Base-by-base conservation (phyloP, 2,113 vertebrate genomes). In the Crotalus tigris region DNA sequence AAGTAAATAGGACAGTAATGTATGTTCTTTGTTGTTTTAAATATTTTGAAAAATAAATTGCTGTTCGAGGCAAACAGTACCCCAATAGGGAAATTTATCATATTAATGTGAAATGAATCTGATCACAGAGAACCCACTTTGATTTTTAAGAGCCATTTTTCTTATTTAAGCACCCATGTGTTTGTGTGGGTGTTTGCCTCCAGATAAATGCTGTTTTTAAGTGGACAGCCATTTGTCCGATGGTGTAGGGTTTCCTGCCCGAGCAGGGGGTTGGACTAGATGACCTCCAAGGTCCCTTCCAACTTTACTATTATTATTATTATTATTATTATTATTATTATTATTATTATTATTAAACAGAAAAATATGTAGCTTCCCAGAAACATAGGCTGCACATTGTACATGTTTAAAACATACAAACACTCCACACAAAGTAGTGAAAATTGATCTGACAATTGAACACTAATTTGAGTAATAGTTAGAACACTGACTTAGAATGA, bases 21-120 rank as follows among this genome's bases (percentile, higher is more conserved):
- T 29, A 33, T 6, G 10, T 9, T 49, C 6, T 58, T 85, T 89
- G 15, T 8, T 58, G 2, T 49, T 81, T 81, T 64, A 92, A 85
- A 88, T 89, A 54, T 58, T 93, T 85, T 89, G 92, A 89, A 93
- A 44, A 93, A 92, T 90, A 23, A 93, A 94, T 91, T 93, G 92
- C 55, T 93, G 86, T 10, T 94, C 2, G 3, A 29, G 53, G n/a
- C 91, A 95, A 95, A 53, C 46, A 93, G 12, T 46, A 93, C 0
- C 51, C 51, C 57, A 46, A 86, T 33, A 86, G 91, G 88, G 57
- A 92, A 95, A 91, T 81, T 58, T 85, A 90, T 92, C 69, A 85
- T 90, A 49, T 88, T 92, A 29, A 51, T 59, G 69, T n/a, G 69
- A 59, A 93, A 91, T 29, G 85, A 49, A 57, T 51, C 53, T 75